These are phyloP conservation scores for Limnothrissa miodon DNA, from an alignment of 2,113 vertebrate genomes.

Conservation along the genomic window DNA sequence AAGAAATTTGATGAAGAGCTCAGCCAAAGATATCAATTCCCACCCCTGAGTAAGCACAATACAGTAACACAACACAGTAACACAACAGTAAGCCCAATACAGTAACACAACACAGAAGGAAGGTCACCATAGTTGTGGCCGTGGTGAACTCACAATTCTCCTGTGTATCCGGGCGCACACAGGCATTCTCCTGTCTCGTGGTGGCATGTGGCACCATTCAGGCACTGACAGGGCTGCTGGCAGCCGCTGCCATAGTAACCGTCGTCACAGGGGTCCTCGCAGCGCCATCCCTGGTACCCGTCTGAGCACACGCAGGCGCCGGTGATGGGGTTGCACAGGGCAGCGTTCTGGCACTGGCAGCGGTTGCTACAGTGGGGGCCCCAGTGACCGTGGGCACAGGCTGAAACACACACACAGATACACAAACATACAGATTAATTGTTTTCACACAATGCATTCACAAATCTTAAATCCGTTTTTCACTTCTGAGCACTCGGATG, in stretches of 20 bases:
- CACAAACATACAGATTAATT: neutral
- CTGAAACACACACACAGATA: conserved; percentile 58
- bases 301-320: conserved; percentile 89
- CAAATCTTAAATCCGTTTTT: neutral
- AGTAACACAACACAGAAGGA: neutral
- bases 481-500: too few species aligned
- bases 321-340: conserved; percentile 91
- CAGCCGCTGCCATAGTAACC: conserved; percentile 85
- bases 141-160: conserved; percentile 77
- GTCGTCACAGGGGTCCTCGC: conserved; percentile 80
- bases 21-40: too few species aligned
- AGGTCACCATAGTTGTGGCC: neutral
- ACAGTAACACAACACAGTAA: too few species aligned
- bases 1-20: too few species aligned
- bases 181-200: conserved; percentile 86
- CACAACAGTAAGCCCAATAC: too few species aligned
- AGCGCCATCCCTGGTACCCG: conserved; percentile 91
- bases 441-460: neutral
- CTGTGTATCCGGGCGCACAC: conserved; percentile 86
- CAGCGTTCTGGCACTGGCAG: conserved; percentile 89
- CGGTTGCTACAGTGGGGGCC: conserved; percentile 92
- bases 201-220: conserved; percentile 85
- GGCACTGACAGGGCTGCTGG: conserved; percentile 82
- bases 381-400: conserved; percentile 90
- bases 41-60: too few species aligned